A percentile compares a stretch with the other conserved stretches of the same genome.
phyloP scores from a whole-genome alignment of 1,140 invertebrate species.

The Paraescarpia echinospica region DNA sequence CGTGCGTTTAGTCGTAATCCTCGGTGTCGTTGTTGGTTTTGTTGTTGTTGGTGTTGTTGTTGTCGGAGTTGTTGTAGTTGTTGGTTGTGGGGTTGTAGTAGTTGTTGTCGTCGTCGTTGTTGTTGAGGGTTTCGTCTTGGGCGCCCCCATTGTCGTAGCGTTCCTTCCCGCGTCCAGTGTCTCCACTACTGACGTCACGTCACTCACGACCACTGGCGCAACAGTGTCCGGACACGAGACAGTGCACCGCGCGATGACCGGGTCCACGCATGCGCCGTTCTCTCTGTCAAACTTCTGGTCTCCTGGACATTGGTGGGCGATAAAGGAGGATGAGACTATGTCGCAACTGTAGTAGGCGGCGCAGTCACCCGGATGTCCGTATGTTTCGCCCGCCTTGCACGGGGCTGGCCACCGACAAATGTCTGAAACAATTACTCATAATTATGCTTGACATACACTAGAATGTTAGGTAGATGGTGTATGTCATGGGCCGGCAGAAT shows the following conservation, averaged over 20 bases:
- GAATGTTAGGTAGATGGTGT: no score
- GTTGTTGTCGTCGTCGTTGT: neutral
- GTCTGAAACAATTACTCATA: neutral
- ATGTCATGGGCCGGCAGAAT: no score
- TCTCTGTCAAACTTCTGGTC: neutral
- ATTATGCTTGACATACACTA: no score
- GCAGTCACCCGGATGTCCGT: neutral
- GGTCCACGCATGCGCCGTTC: neutral
- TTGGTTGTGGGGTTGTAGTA: neutral
- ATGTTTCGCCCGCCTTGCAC: neutral
- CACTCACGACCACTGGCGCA: neutral
- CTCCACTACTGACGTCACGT: neutral
- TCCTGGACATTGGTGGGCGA: neutral
- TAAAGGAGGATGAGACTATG: neutral
- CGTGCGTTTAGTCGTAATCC: neutral
- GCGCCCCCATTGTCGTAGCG: neutral
- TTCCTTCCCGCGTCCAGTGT: neutral
- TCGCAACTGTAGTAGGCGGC: neutral
- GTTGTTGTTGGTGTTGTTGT: neutral
- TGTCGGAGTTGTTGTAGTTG: neutral
- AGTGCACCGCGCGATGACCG: neutral
- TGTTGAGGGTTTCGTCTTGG: neutral
- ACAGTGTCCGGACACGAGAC: neutral
- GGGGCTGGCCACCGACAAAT: neutral
- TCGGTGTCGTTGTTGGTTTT: neutral